Conservation (phyloP, 2,113 vertebrate species). For the Sarotherodon lohbergeri region DNA sequence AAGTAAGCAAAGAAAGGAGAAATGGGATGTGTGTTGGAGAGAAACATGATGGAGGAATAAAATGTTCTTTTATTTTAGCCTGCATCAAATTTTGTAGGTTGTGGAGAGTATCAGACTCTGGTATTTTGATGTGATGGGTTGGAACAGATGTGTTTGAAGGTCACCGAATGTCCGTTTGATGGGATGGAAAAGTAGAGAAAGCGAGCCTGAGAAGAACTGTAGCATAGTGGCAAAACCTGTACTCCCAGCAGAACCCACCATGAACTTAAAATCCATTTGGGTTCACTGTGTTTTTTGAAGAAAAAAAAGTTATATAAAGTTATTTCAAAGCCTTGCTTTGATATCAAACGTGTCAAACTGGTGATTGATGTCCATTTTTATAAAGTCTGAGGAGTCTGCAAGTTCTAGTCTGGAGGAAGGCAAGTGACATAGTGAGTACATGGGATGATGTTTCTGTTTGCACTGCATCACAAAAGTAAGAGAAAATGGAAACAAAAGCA, state of each 20-base stretch:
- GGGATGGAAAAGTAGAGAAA: slow-evolving; percentile 3
- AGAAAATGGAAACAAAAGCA: background rate
- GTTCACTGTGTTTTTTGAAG: slow-evolving; percentile 56
- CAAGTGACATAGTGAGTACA: slow-evolving; percentile 23
- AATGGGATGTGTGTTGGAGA: slow-evolving; percentile 40
- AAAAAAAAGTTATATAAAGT: background rate
- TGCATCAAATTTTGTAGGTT: background rate
- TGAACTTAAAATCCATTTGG: slow-evolving; percentile 49
- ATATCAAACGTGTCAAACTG: background rate
- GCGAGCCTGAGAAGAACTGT: slow-evolving; percentile 21
- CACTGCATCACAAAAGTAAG: background rate
- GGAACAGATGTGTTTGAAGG: slow-evolving; percentile 33
- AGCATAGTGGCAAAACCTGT: slow-evolving; percentile 24
- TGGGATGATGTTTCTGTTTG: background rate
- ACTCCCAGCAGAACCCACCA: slow-evolving; percentile 33
- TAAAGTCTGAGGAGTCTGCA: slow-evolving; percentile 16
- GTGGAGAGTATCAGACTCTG: background rate
- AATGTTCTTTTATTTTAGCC: background rate
- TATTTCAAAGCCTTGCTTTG: slow-evolving; percentile 27
- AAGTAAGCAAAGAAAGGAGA: slow-evolving; percentile 13
- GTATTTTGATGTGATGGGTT: slow-evolving; percentile 15
- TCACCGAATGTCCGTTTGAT: slow-evolving; percentile 38
- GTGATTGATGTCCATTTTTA: background rate
- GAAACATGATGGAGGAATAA: slow-evolving; percentile 28
- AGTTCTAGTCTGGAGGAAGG: slow-evolving; percentile 11